Evolutionary conservation across 2,888 invertebrate species (phyloP), one percentile per base, ranked within the genome.

Genomic region (Graphium colonna): DNA sequence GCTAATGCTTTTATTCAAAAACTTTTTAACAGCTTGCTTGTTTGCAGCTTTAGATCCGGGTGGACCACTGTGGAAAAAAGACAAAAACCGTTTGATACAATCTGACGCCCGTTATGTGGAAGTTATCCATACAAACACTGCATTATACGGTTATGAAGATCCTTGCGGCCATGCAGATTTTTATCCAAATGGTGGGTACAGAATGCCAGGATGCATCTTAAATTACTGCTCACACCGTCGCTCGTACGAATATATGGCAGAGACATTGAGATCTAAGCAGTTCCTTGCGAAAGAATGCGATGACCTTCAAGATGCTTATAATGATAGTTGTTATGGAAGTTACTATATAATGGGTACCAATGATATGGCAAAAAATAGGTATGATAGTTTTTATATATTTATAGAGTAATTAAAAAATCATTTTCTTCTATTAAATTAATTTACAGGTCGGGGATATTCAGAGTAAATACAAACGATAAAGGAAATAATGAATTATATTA

Each of bases 11-110:
- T n/a, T n/a, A n/a, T n/a, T n/a, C n/a, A n/a, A n/a, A n/a, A n/a
- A n/a, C n/a, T n/a, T n/a, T n/a, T n/a, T n/a, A n/a, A n/a, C n/a
- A n/a, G n/a, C n/a, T n/a, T n/a, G n/a, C n/a, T 3, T 21, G 21
- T 21, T 61, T 63, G 13, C 48, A 88, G 88, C 72, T 16, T 66
- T 88, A 18, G 88, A 89, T 59, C 87, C 88, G 0, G 86, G 88
- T 26, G 79, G 80, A 10, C 87, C 86, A 2, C 57, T 78, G 9
- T 87, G 82, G 81, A 50, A 61, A 12, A 49, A 57, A 0, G 71
- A 77, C 56, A 47, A 51, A 4, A 59, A 77, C 41, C 73, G 78
- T 7, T 48, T 88, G 0, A 58, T 55, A 0, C 21, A 60, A 1
- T 70, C 68, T 0, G 85, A 85, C 45, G 87, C 60, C 0, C 66